Base-by-base conservation (phyloP, 1,140 invertebrate genomes). In the Drosophila sulfurigaster region DNA sequence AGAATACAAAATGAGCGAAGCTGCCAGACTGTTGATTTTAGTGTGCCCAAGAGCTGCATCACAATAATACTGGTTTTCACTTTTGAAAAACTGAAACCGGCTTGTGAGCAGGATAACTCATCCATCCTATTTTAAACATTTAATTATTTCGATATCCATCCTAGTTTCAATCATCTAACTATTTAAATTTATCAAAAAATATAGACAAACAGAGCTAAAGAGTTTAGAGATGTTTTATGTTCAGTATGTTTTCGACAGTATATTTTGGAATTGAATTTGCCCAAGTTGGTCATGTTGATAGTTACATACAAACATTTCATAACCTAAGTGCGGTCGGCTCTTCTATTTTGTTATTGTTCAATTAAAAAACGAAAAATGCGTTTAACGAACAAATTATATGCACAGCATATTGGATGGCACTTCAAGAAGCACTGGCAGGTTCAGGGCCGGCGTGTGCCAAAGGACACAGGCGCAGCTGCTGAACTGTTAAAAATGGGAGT, bases 371-470 rank as follows among this genome's bases (percentile, higher is more conserved):
- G 28, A 35, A 94, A 91, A 92, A 96, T 96, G 96, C 94, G 94
- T 76, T 75, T 96, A 48, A 95, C 95, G 4, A 92, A 93, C 67
- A 88, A 94, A 41, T 89, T 96, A 60, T 94, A 86, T 30, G 93
- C 94, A 54, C 95, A 96, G 79, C 95, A 96, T 87, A 94, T 96
- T 78, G 95, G 94, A 35, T 95, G 95, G 93, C 94, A 94, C 92
- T 94, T 95, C 58, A 95, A 94, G 87, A 94, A 93, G 59, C 93
- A 96, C 90, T 97, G 96, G 96, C 86, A 94, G 62, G 66, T 94
- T 5, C 94, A 95, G 91, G 94, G 95, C 0, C 94, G 94, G 83
- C 93, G 94, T 75, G 92, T 92, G 73, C 91, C 94, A 5, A 54
- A 91, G 13, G 93, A 95, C 30, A 94, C 93, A 1, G 93, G 93